phyloP scores from a whole-genome alignment of 1,140 invertebrate species.

The Bombus fervidus region DNA sequence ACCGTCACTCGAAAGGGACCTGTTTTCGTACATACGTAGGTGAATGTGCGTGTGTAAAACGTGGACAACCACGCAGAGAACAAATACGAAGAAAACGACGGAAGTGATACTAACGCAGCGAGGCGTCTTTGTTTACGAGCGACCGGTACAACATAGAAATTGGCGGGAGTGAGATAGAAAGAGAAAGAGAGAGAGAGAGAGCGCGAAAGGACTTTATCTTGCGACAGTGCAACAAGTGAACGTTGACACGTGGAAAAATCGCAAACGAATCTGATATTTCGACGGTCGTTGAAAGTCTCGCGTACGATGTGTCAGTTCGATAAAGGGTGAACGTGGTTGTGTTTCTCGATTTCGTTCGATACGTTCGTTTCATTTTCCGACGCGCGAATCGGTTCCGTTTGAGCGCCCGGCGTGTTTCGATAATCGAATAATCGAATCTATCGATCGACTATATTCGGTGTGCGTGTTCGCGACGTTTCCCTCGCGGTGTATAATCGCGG shows the following conservation, averaged over 20 bases:
- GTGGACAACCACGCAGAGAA: background rate
- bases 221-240: slow-evolving; percentile 49
- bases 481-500: background rate
- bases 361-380: background rate
- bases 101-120: background rate
- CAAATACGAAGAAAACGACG: background rate
- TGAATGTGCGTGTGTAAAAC: background rate
- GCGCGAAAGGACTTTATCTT: background rate
- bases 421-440: background rate
- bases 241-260: slow-evolving; percentile 19
- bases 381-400: background rate
- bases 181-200: background rate
- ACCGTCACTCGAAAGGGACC: slow-evolving; percentile 9
- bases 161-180: background rate
- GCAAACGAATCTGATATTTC: background rate
- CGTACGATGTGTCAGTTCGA: background rate
- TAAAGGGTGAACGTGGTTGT: slow-evolving; percentile 17
- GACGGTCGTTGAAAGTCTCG: background rate
- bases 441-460: background rate
- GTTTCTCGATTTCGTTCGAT: background rate
- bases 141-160: background rate
- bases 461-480: background rate
- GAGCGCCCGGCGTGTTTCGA: background rate
- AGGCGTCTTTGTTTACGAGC: background rate
- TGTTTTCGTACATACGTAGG: background rate